Evolutionary conservation across 2,797 vertebrate species (phyloP).

Genomic region (Arrhamphus sclerolepis): DNA sequence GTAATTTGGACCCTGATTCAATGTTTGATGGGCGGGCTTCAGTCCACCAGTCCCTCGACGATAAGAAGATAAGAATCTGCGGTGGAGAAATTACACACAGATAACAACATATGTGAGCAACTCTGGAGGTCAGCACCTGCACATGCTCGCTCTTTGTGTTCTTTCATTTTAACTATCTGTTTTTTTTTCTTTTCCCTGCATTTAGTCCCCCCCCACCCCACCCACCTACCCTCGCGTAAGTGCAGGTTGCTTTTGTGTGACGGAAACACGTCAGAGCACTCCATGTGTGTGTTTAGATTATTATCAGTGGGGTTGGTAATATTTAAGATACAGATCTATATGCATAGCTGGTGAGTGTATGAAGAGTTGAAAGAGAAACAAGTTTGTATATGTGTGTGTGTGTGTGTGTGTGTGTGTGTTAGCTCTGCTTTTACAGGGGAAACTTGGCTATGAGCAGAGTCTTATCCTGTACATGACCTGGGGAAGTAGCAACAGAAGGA

Average conservation of each 20-base stretch:
- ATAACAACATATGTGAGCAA: conserved; percentile 79
- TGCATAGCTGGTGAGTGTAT: conserved; percentile 65
- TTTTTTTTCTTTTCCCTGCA: conserved; percentile 10
- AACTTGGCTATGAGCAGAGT: conserved; percentile 34
- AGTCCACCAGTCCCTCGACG: conserved; percentile 61
- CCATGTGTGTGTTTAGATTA: conserved; percentile 65
- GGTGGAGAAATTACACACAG: conserved; percentile 76
- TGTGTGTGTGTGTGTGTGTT: conserved; percentile 38
- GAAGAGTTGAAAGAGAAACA: conserved; percentile 68
- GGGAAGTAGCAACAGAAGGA: conserved; percentile 24
- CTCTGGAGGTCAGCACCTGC: conserved; percentile 82
- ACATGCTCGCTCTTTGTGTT: conserved; percentile 56
- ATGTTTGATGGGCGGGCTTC: conserved; percentile 59
- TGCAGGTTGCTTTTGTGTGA: conserved; percentile 73
- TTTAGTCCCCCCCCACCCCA: conserved; percentile 11
- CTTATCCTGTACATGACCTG: conserved; percentile 36
- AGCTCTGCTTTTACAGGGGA: conserved; percentile 12
- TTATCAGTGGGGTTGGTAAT: conserved; percentile 68
- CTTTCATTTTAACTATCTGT: conserved; percentile 42
- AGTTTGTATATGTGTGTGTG: conserved; percentile 26
- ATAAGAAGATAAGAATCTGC: conserved; percentile 82
- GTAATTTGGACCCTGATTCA: conserved; percentile 61
- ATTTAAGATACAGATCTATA: conserved; percentile 77
- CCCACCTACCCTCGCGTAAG: conserved; percentile 10
- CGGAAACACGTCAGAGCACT: conserved; percentile 68